Base-by-base conservation (phyloP, 2,113 vertebrate genomes). In the Apistogramma diplotaenia region DNA sequence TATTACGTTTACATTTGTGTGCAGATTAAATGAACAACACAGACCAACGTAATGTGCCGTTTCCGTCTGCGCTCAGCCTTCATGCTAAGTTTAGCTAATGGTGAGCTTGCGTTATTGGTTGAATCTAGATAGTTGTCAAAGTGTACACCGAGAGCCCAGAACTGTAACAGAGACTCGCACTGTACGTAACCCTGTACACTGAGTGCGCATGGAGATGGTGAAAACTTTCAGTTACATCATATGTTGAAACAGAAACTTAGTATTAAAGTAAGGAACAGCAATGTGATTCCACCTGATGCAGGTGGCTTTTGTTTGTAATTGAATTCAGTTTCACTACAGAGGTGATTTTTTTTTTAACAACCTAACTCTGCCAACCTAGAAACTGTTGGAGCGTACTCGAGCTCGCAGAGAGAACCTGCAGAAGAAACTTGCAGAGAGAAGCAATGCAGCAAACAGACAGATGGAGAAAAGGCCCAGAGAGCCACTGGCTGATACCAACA, bases 371-470 rank as follows among this genome's bases (percentile, higher is more conserved):
- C 85, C 62, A 18, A 21, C 72, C 46, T 76, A 99, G 98, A 99
- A 99, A 97, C 94, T 99, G 37, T 93, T 99, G 19, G 98, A 99
- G 91, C 95, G 98, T 76, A 99, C 98, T 0, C 96, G 98, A 8
- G 98, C 98, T 81, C 96, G 98, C 76, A 89, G 98, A 80, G 98
- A 99, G 83, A 99, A 99, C 91, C 95, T 99, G 76, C 98, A 99
- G 95, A 99, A 95, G 91, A 99, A 99, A 85, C 96, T 99, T 91
- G 97, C 97, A 0, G 97, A 97, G 65, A 94, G 98, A 61, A 96
- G 96, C 15, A 95, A 89, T 9, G 93, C 91, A 10, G 95, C 93
- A 40, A 84, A 59, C 1, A 93, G 96, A 76, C 87, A 85, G 23
- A 83, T 93, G 59, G 86, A 74, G 5, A 99, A 99, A 91, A 93